A percentile compares a stretch with the other conserved stretches of the same genome.
phyloP scores from a whole-genome alignment of 2,797 vertebrate species.

The Selene dorsalis region DNA sequence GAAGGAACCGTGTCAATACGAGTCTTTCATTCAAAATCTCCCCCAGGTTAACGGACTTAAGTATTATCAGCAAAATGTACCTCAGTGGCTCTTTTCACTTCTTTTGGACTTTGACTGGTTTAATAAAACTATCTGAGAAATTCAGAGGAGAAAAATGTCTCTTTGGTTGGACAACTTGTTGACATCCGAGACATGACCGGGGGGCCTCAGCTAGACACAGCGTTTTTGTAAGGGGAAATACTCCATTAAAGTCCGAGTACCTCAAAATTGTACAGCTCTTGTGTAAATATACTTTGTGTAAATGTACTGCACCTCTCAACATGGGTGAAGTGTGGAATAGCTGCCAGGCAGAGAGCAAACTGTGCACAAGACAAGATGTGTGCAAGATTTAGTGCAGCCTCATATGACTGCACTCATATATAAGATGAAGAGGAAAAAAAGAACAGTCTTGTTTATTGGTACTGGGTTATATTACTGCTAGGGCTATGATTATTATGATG shows the following conservation, averaged over 20 bases:
- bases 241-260: neutral
- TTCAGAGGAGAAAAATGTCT: neutral
- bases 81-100: neutral
- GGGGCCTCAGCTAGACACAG: no score
- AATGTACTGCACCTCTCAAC: neutral
- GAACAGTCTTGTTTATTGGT: neutral
- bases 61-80: neutral
- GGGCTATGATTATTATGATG: neutral
- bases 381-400: neutral
- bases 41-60: neutral
- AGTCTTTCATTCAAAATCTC: neutral
- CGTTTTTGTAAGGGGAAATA: neutral
- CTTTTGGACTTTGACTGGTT: neutral
- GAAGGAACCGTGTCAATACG: neutral
- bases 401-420: neutral
- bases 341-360: neutral
- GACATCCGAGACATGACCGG: neutral
- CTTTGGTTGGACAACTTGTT: neutral
- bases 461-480: neutral
- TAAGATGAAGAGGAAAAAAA: neutral
- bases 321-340: neutral
- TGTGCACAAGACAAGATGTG: neutral
- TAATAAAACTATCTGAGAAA: neutral
- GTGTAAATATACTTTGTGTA: slow-evolving; percentile 1
- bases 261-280: neutral